These are phyloP conservation scores for Andrena bucephala DNA, from an alignment of 2,888 invertebrate species.

Conservation along the genomic window DNA sequence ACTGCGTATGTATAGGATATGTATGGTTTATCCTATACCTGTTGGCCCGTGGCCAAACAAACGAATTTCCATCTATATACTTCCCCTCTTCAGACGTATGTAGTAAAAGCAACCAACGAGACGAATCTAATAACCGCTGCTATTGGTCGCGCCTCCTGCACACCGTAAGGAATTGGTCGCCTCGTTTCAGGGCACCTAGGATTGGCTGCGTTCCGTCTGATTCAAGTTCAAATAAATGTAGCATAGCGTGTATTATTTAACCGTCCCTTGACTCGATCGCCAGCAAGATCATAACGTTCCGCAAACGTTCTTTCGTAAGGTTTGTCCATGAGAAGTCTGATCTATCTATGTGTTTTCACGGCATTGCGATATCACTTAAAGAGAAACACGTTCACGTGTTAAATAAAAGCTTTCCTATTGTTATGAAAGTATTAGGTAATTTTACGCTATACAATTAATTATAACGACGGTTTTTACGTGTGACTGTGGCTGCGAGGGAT, in stretches of 20 bases:
- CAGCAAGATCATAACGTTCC: background rate
- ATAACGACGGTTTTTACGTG: conserved; percentile 21
- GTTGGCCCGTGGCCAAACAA: too few species aligned
- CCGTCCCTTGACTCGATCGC: conserved; percentile 12
- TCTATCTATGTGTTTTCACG: background rate
- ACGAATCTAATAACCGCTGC: background rate
- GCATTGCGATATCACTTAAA: background rate
- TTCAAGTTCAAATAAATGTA: conserved; percentile 47
- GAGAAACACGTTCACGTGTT: conserved; percentile 2
- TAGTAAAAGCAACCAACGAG: too few species aligned
- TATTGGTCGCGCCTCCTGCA: background rate
- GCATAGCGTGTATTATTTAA: conserved; percentile 31
- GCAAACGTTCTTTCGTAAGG: background rate
- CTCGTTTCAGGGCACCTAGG: background rate
- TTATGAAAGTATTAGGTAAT: conserved; percentile 43
- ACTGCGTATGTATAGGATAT: too few species aligned
- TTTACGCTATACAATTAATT: conserved; percentile 6
- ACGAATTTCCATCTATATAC: too few species aligned
- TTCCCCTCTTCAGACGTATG: too few species aligned
- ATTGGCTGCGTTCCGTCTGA: conserved; percentile 26
- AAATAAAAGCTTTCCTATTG: conserved; percentile 17
- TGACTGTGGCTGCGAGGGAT: conserved; percentile 36
- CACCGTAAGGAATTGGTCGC: background rate
- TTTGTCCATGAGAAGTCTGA: background rate
- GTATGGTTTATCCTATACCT: too few species aligned